Evolutionary conservation across 2,113 vertebrate species (phyloP).

Genomic region (Alligator mississippiensis): DNA sequence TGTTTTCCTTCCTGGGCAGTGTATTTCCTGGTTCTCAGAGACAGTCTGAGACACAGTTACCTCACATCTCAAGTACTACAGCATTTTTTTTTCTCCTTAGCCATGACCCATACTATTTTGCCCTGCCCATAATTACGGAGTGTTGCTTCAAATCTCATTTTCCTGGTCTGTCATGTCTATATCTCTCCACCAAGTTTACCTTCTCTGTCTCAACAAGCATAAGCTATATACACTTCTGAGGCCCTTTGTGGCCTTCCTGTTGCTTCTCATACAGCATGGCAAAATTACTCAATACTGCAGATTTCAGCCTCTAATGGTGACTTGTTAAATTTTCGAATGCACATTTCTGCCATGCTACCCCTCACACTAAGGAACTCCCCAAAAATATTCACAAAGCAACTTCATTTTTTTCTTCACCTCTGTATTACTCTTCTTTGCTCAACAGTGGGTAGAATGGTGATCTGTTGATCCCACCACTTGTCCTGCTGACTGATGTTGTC

Average conservation of each 20-base stretch:
- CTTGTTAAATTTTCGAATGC: no score
- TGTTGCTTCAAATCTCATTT: not conserved
- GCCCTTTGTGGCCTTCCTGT: not conserved
- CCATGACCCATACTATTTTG: not conserved
- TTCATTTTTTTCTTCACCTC: no score
- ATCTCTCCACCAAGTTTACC: not conserved
- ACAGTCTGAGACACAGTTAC: not conserved
- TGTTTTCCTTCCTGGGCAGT: rapidly evolving
- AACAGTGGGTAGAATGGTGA: no score
- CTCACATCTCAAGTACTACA: not conserved
- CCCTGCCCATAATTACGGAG: not conserved
- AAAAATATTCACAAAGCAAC: no score
- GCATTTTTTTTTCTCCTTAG: rapidly evolving
- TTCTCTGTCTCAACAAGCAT: not conserved
- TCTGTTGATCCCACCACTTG: no score
- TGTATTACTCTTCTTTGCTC: no score
- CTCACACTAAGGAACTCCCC: no score
- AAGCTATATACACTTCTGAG: not conserved
- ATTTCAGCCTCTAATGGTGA: rapidly evolving
- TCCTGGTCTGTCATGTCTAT: not conserved
- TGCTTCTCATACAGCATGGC: not conserved
- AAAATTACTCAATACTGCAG: not conserved
- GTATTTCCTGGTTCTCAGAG: rapidly evolving
- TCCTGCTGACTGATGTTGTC: no score
- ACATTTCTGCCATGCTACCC: no score